Base-by-base conservation (phyloP, 1,140 invertebrate species). In the Epicauta chinensis region DNA sequence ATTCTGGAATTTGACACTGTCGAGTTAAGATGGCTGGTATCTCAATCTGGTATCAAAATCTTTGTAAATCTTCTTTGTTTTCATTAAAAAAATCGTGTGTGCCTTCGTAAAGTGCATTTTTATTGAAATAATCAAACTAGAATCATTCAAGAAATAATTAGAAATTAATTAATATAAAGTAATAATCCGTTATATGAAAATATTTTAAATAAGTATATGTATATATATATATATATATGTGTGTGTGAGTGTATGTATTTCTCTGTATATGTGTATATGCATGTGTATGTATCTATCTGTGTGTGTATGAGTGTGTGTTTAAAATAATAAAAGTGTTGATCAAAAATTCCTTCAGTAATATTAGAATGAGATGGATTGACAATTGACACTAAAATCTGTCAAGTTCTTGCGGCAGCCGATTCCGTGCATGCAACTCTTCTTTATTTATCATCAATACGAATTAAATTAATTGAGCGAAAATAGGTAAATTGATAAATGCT, bases 1-100 rank as follows among this genome's bases (percentile, higher is more conserved):
- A 49, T 57, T 66, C 60, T 64, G 66, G 68, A 68, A 70, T 70
- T 70, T 70, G 68, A 70, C 68, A 70, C 64, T 70, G 51, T 57
- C 10, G 56, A 7, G 7, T 7, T 66, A 68, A 69, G 64, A 70
- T 70, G 68, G 68, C 68, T 63, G 68, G 63, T 61, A 65, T 61
- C 64, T 68, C 23, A 23, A 23, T 23, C 23, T 23, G 23, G 23
- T 23, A 23, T 23, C 23, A 23, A 23, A 23, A 23, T 63, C 61
- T 57, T 59, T 52, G 56, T 61, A 48, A 60, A 68, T 67, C 67
- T 68, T 68, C 68, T 70, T 70, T 70, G 68, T 70, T 70, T 70
- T 70, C 65, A 58, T 66, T 68, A 45, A 34, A 11, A 34, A 34
- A n/a, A 34, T 7, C 32, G 12, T n/a, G 11, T 3, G 32, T 34